These are phyloP conservation scores for Agonopterix heracliana DNA, from an alignment of 2,888 invertebrate genomes.

Conservation along the genomic window DNA sequence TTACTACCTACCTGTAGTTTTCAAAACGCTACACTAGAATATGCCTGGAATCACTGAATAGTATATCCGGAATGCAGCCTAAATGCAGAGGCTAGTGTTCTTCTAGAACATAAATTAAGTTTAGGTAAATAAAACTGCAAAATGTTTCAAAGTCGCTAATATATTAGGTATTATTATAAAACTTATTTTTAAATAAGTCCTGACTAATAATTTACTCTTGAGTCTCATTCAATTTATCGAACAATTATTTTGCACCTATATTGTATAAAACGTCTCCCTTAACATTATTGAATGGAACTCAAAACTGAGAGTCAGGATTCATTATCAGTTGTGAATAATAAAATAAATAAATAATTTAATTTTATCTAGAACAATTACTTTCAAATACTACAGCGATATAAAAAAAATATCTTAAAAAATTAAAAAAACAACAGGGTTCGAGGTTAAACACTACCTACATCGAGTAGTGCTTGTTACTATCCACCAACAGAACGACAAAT, in stretches of 20 bases:
- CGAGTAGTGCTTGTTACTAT: slow-evolving; percentile 34
- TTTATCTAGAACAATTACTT: slow-evolving; percentile 47
- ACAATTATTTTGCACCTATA: slow-evolving; percentile 67
- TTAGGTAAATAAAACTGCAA: not conserved
- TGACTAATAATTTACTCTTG: slow-evolving; percentile 39
- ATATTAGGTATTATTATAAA: not conserved
- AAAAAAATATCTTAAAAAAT: slow-evolving; percentile 42
- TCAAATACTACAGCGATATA: slow-evolving; percentile 28
- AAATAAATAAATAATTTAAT: slow-evolving; percentile 55
- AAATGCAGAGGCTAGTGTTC: too few relatives aligned
- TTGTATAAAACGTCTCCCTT: slow-evolving; percentile 60
- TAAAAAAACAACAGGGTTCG: slow-evolving; percentile 38
- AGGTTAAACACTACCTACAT: slow-evolving; percentile 23
- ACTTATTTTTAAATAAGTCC: slow-evolving; percentile 21
- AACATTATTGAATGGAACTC: slow-evolving; percentile 46
- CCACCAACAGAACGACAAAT: slow-evolving; percentile 37
- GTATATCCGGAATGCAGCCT: too few relatives aligned
- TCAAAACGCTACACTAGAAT: too few relatives aligned
- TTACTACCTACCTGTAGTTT: too few relatives aligned
- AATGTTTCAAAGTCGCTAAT: not conserved
- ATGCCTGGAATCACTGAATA: too few relatives aligned
- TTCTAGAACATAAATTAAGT: not conserved
- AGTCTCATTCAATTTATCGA: slow-evolving; percentile 59
- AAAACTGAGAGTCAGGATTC: slow-evolving; percentile 32
- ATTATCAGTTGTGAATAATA: slow-evolving; percentile 26